A percentile compares a stretch with the other conserved stretches of the same genome.
Conservation (phyloP, 2,113 vertebrate species). For the Corydoras maculifer region DNA sequence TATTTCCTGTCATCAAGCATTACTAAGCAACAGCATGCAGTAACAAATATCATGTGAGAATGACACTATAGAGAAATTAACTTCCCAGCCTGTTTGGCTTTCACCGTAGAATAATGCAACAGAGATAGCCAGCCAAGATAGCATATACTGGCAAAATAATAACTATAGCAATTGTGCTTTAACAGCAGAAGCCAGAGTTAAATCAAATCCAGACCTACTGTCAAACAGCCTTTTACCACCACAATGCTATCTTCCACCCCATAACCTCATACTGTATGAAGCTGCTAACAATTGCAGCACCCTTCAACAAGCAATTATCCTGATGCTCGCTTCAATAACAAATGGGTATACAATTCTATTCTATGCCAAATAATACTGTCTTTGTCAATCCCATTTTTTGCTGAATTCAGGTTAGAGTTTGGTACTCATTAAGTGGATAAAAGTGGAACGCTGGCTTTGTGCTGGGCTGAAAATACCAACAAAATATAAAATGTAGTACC, state of each 20-base stretch:
- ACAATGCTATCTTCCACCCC: slow-evolving; percentile 42
- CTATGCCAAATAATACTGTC: background rate
- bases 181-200: slow-evolving; percentile 8
- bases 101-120: slow-evolving; percentile 11
- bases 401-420: slow-evolving; percentile 7
- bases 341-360: slow-evolving; percentile 9
- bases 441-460: slow-evolving; percentile 5
- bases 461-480: background rate
- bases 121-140: slow-evolving; percentile 9
- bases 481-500: too few species aligned
- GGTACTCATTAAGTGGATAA: background rate
- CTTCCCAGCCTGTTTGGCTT: background rate
- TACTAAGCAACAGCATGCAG: too few species aligned
- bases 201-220: slow-evolving; percentile 6
- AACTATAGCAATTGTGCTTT: slow-evolving; percentile 25
- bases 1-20: too few species aligned
- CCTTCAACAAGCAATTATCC: slow-evolving; percentile 24
- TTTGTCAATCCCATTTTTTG: slow-evolving; percentile 1
- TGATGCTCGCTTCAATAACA: slow-evolving; percentile 4
- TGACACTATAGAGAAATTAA: too few species aligned
- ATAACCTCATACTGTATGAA: slow-evolving; percentile 28
- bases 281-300: slow-evolving; percentile 15
- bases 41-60: too few species aligned
- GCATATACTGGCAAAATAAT: slow-evolving; percentile 9
- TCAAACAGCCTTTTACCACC: slow-evolving; percentile 10